Evolutionary conservation across 2,797 vertebrate species (phyloP).

Genomic region (Crypturellus tataupa): DNA sequence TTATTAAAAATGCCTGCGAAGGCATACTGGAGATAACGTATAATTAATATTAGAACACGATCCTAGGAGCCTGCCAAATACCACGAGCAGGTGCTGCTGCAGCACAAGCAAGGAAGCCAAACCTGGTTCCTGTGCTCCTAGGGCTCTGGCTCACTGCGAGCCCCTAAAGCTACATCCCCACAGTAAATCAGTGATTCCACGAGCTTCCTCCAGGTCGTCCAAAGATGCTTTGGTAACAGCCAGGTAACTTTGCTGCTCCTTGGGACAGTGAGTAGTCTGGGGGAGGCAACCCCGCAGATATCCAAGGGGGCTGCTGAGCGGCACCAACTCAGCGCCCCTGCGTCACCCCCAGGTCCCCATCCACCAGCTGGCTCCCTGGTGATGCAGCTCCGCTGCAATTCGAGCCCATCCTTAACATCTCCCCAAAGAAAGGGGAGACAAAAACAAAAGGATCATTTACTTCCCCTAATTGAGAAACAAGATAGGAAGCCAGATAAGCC

Average conservation of each 20-base stretch:
- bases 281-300: background rate
- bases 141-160: rapidly evolving
- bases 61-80: background rate
- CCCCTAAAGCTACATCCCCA: background rate
- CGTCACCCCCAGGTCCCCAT: background rate
- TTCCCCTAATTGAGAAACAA: conserved; percentile 36
- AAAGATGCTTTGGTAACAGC: background rate
- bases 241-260: background rate
- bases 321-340: background rate
- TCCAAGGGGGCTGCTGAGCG: background rate
- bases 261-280: background rate
- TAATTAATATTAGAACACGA: conserved; percentile 21
- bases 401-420: conserved; percentile 42
- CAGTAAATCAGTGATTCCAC: background rate
- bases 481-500: conserved; percentile 64
- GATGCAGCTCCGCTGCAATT: conserved; percentile 3
- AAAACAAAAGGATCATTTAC: conserved; percentile 42
- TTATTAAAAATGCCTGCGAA: background rate
- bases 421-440: conserved; percentile 22
- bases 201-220: background rate
- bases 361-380: background rate
- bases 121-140: background rate
- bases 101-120: background rate
- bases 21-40: background rate
- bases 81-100: background rate